Evolutionary conservation across 2,113 vertebrate species (phyloP), one percentile per base, ranked within the genome.

Genomic region (Pongo abelii): DNA sequence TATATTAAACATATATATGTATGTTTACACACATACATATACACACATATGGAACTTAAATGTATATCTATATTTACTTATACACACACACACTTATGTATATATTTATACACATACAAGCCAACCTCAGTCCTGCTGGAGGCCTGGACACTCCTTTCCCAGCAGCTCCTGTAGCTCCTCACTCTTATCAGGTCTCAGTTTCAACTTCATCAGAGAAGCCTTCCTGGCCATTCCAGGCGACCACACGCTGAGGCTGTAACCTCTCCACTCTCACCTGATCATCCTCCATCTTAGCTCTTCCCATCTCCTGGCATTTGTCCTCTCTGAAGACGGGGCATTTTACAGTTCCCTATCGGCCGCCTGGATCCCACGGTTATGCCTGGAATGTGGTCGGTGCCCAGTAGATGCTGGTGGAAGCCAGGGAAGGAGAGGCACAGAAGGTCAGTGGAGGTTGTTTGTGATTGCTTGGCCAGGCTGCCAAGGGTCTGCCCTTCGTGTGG

Each of bases 111-210:
- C 27, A 64, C 27, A 64, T 20, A 35, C 38, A 35, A 48, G 25
- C 23, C 22, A 50, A 17, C 40, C 32, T 9, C 6, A 1, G 0
- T 77, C 17, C 43, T 16, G 3, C 67, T 3, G 40, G 22, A 38
- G 27, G 13, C 30, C 67, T 69, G 48, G 2, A 67, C 35, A 38
- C 8, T 0, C 9, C 6, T 20, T n/a, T 46, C 6, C 7, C 16
- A 25, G 46, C 27, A 0, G 2, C 20, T 59, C 16, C 0, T 8
- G 12, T 17, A 57, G 11, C 6, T 6, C n/a, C 70, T 55, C 9
- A 5, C 16, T 30, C 23, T 32, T 48, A 10, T 22, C 6, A 8
- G 3, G 1, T 72, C 16, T 72, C 64, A 35, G 5, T 67, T 27
- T n/a, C 75, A 25, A 35, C 9, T 20, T 52, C 17, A 9, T 38